These are phyloP conservation scores for Sminthurinus signatus DNA, from an alignment of 1,140 invertebrate species.

Conservation along the genomic window DNA sequence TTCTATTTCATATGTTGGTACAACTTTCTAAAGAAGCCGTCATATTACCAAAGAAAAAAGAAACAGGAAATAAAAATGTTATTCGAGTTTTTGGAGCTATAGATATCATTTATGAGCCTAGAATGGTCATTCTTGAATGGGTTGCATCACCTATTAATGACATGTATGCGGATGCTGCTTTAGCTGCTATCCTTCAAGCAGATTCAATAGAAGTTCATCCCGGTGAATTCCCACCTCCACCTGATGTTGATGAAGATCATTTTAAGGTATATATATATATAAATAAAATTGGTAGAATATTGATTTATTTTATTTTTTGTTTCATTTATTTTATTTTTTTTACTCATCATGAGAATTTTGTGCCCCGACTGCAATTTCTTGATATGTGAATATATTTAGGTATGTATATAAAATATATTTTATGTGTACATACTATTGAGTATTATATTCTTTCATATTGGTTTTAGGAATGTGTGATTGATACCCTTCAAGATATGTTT, in stretches of 20 bases:
- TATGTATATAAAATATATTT: no score
- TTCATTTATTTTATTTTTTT: no score
- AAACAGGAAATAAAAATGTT: constrained; percentile 55
- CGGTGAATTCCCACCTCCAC: constrained; percentile 54
- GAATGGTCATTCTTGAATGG: constrained; percentile 86
- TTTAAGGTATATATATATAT: constrained; percentile 74
- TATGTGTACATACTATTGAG: no score
- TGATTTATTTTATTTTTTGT: no score
- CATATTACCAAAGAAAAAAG: constrained; percentile 62
- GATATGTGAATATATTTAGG: no score
- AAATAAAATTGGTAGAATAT: no score
- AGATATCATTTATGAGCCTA: constrained; percentile 74
- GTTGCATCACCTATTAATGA: constrained; percentile 88
- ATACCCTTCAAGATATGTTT: constrained; percentile 92
- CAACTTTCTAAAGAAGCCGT: constrained; percentile 78
- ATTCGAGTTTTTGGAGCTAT: constrained; percentile 66
- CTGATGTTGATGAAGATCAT: constrained; percentile 73
- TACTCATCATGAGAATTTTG: no score
- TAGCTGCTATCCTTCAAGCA: constrained; percentile 73
- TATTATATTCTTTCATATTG: no score
- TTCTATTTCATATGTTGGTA: constrained; percentile 74
- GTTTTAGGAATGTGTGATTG: constrained; percentile 76
- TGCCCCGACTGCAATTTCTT: no score
- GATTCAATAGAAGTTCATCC: constrained; percentile 56
- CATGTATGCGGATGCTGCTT: constrained; percentile 94